Evolutionary conservation across 2,113 vertebrate genomes (phyloP), one percentile per base, ranked within the genome.

Genomic region (Cyprinus carpio): DNA sequence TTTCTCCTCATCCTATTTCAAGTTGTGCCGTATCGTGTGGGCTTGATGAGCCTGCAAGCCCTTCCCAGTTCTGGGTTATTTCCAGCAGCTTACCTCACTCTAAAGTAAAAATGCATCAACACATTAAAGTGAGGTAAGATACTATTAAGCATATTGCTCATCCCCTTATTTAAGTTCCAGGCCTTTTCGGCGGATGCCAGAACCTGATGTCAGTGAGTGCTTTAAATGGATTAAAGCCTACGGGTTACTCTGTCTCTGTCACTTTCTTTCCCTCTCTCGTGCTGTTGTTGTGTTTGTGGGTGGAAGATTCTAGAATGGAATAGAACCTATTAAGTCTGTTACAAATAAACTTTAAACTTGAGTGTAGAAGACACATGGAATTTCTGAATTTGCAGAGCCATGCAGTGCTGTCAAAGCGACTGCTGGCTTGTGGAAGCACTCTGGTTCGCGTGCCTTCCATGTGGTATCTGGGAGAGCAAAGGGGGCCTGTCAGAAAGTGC

Each of bases 401-500:
- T 82, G 83, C 20, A 31, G 8, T 51, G 56, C 75, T 27, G 46
- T 54, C 25, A 40, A 67, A 74, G 8, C 65, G 16, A 46, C 40
- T 40, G 25, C 82, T 31, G 76, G 77, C 75, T 74, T 29, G 29
- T 40, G 29, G 46, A 62, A 78, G 80, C 20, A 13, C 31, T 83
- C 65, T 46, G 43, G 75, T 81, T 88, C 81, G 81, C 75, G 84
- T 88, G 84, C 81, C 87, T 88, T 40, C 56, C 65, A 88, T 49
- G 16, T 83, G 86, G 88, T 75, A 79, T 83, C 88, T 88, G 88
- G 91, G 83, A 88, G 13, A 87, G 85, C 81, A 89, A 90, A 31
- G 82, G 86, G 81, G 88, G 88, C 84, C 89, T 90, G 91, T 92
- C 91, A 93, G 89, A 91, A 91, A 93, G 62, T 1, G 86, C 92